Percentiles rank a stretch among this genome's conserved stretches.
Evolutionary conservation across 2,797 vertebrate species (phyloP).

Genomic region (Tapera naevia): DNA sequence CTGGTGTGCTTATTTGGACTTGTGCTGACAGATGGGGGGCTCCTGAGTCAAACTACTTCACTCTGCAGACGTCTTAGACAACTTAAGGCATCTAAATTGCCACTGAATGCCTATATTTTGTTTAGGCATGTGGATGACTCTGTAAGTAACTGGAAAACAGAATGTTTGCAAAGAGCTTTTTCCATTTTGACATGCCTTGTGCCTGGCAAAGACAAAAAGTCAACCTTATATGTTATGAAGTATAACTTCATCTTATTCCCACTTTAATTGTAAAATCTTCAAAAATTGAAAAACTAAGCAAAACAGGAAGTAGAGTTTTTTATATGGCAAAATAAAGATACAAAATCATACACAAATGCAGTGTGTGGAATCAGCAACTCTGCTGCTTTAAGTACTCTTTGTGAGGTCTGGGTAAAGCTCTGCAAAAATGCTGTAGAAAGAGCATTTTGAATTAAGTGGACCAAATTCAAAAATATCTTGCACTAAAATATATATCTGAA

Average conservation of each 20-base stretch:
- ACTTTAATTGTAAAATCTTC: not conserved
- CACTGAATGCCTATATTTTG: not conserved
- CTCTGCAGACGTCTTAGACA: not conserved
- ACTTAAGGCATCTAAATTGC: not conserved
- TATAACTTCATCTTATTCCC: not conserved
- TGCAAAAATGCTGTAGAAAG: not conserved
- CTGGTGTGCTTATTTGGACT: not conserved
- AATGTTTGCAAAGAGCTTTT: not conserved
- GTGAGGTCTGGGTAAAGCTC: not conserved
- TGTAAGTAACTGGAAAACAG: not conserved
- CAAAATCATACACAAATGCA: not conserved
- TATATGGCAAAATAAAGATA: not conserved
- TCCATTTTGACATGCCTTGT: not conserved
- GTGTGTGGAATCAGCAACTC: not conserved
- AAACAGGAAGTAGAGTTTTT: not conserved
- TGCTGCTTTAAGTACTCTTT: not conserved
- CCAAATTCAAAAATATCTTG: not conserved
- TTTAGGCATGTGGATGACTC: not conserved
- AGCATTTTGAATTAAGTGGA: not conserved
- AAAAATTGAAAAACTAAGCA: not conserved
- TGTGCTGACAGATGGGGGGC: not conserved
- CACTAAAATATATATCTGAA: not conserved
- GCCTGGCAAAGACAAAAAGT: not conserved
- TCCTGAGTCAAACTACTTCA: not conserved
- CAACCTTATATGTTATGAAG: not conserved